Conservation (phyloP, 1,140 invertebrate genomes). For the Parapsyche elsis region DNA sequence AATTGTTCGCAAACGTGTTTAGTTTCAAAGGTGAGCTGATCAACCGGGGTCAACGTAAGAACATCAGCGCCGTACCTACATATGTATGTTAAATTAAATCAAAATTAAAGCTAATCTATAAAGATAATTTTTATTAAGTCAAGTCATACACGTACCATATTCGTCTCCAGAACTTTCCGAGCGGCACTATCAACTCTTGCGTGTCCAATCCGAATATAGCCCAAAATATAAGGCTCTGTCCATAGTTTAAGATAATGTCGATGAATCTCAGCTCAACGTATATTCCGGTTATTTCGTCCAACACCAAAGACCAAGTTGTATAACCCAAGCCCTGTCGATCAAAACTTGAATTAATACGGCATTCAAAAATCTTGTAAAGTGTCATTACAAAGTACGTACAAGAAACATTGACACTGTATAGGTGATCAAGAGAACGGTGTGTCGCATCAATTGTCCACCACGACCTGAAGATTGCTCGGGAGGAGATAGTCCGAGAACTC, state of each 20-base stretch:
- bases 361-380: neutral
- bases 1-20: slow-evolving; percentile 91
- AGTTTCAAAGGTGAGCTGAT: slow-evolving; percentile 80
- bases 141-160: slow-evolving; percentile 65
- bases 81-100: too few relatives aligned
- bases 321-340: slow-evolving; percentile 79
- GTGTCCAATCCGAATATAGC: slow-evolving; percentile 88
- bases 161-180: slow-evolving; percentile 71
- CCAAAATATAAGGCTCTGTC: slow-evolving; percentile 87
- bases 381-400: slow-evolving; percentile 67
- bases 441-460: slow-evolving; percentile 78
- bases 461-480: slow-evolving; percentile 61
- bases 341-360: neutral
- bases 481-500: slow-evolving; percentile 60
- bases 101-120: neutral
- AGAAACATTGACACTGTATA: slow-evolving; percentile 89
- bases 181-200: slow-evolving; percentile 75
- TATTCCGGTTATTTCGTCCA: slow-evolving; percentile 87
- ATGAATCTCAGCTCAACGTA: slow-evolving; percentile 92
- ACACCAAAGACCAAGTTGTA: slow-evolving; percentile 86
- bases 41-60: slow-evolving; percentile 76
- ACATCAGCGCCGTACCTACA: slow-evolving; percentile 76
- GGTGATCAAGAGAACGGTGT: slow-evolving; percentile 85
- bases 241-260: slow-evolving; percentile 88
- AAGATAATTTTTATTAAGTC: neutral